These are phyloP conservation scores for Alethe castanea DNA, from an alignment of 2,113 vertebrate species.

Conservation along the genomic window DNA sequence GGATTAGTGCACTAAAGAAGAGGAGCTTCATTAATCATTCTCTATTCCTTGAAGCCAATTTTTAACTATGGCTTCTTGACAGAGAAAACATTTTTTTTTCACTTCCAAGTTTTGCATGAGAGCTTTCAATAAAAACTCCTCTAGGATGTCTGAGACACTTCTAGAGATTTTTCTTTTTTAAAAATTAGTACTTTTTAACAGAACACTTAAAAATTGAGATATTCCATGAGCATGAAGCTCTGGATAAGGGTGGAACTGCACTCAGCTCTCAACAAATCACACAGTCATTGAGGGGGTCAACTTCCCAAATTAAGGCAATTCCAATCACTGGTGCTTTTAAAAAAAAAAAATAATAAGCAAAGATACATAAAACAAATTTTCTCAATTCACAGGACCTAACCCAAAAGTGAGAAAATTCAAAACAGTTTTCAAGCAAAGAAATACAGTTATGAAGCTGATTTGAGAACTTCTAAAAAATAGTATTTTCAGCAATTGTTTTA, in stretches of 20 bases:
- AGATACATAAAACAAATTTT: neutral
- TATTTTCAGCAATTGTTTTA: neutral
- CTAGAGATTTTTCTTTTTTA: neutral
- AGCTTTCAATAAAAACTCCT: neutral
- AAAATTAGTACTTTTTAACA: neutral
- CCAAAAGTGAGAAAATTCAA: neutral
- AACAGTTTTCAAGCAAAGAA: neutral
- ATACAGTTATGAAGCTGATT: neutral
- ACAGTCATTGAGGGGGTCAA: neutral
- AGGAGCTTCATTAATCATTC: slow-evolving; percentile 49
- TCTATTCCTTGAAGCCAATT: slow-evolving; percentile 18
- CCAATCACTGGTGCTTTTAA: neutral
- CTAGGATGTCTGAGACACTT: neutral
- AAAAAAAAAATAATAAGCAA: neutral
- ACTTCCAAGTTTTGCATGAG: neutral
- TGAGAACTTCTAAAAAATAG: neutral
- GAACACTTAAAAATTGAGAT: neutral
- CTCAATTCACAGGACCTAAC: neutral
- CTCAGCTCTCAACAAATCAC: neutral
- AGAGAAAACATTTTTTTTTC: neutral
- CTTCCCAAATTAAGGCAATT: neutral
- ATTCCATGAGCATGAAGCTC: neutral
- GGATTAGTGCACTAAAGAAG: neutral
- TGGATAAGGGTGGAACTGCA: neutral
- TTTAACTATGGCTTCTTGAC: slow-evolving; percentile 4